Percentiles rank a stretch among this genome's conserved stretches.
Conservation (phyloP, 92 coral and sea anemone species). For the Zoanthus gigantus region DNA sequence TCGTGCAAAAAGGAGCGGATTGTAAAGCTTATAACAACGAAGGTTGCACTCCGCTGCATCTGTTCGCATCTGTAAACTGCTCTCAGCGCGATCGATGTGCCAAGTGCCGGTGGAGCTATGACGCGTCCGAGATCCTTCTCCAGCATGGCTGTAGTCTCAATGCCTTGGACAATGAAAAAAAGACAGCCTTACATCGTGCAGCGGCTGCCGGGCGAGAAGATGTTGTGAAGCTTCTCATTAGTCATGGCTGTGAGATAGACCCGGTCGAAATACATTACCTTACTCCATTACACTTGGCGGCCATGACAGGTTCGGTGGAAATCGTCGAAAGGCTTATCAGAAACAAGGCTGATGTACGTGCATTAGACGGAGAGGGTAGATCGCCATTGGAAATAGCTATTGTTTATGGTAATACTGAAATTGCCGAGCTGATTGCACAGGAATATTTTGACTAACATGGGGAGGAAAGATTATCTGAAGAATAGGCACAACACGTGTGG, state of each 20-base stretch:
- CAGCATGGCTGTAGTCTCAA: constrained; percentile 69
- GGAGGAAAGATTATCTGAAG: background rate
- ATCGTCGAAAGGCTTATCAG: constrained; percentile 62
- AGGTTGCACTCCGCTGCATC: constrained; percentile 76
- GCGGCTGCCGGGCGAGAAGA: constrained; percentile 82
- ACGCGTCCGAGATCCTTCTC: constrained; percentile 73
- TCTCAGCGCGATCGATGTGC: constrained; percentile 62
- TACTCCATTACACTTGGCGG: constrained; percentile 82
- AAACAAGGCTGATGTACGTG: constrained; percentile 63
- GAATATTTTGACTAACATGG: constrained; percentile 13
- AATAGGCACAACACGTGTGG: background rate
- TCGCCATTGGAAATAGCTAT: constrained; percentile 76
- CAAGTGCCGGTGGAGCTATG: constrained; percentile 81
- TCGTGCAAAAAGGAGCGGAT: constrained; percentile 74
- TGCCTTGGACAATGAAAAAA: constrained; percentile 72
- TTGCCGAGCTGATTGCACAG: constrained; percentile 26
- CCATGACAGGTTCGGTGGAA: constrained; percentile 61
- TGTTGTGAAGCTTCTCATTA: constrained; percentile 74
- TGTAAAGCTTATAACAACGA: constrained; percentile 70
- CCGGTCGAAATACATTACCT: background rate
- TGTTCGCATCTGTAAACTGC: constrained; percentile 74
- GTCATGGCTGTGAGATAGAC: constrained; percentile 66
- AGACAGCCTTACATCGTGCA: constrained; percentile 76
- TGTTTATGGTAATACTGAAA: constrained; percentile 3
- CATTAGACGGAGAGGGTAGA: constrained; percentile 58